A percentile compares a stretch with the other conserved stretches of the same genome.
Conservation (phyloP, 2,888 invertebrate species). For the Oxystoma pomonae region DNA sequence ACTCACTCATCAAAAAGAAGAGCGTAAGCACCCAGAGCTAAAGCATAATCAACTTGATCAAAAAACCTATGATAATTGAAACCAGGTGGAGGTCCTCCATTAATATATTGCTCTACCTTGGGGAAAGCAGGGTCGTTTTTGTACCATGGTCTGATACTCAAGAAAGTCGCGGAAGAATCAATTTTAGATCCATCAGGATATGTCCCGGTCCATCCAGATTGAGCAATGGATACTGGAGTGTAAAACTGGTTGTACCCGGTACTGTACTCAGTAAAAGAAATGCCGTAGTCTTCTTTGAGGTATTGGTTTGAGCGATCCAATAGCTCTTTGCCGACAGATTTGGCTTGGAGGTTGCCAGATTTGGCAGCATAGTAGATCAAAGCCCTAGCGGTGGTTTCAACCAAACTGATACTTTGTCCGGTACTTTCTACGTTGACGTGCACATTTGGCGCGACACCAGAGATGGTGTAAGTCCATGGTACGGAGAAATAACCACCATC, state of each 20-base stretch:
- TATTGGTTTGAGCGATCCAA: constrained; percentile 25
- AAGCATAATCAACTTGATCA: constrained; percentile 29
- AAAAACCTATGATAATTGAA: constrained; percentile 30
- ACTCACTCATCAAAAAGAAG: constrained; percentile 29
- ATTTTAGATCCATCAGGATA: constrained; percentile 29
- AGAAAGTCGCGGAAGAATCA: constrained; percentile 26
- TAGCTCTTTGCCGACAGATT: constrained; percentile 22
- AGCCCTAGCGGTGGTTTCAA: constrained; percentile 26
- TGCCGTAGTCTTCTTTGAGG: constrained; percentile 19
- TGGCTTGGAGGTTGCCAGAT: constrained; percentile 21
- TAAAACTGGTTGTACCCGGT: constrained; percentile 4
- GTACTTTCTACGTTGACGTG: constrained; percentile 20
- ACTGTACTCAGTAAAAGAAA: constrained; percentile 20
- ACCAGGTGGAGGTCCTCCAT: constrained; percentile 25
- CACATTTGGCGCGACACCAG: constrained; percentile 25
- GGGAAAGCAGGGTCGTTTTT: constrained; percentile 28
- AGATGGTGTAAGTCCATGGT: constrained; percentile 23
- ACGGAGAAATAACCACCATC: constrained; percentile 9
- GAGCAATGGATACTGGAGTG: constrained; percentile 25
- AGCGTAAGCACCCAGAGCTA: constrained; percentile 27
- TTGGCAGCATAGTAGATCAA: constrained; percentile 28
- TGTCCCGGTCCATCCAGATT: constrained; percentile 24
- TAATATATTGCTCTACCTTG: constrained; percentile 25
- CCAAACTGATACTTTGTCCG: constrained; percentile 25
- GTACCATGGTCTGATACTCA: constrained; percentile 28